Evolutionary conservation across 1,140 invertebrate genomes (phyloP), one percentile per base, ranked within the genome.

Genomic region (Tyrophagus putrescentiae): DNA sequence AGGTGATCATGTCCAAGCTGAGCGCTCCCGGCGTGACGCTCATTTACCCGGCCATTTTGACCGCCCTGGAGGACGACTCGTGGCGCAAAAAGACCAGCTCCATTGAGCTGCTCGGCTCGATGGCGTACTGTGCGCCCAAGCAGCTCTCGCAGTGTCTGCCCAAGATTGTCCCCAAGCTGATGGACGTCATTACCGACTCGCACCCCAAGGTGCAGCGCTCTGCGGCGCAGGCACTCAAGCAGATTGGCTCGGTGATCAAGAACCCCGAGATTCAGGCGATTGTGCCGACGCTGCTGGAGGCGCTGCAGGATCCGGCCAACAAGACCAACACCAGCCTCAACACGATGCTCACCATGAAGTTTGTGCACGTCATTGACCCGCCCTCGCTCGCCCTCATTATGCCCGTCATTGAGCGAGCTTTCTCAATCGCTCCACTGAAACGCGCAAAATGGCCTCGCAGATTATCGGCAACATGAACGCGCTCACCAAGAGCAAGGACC

Each of bases 391-490:
- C 96, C 60, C 76, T 99, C 16, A 98, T 99, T 64, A 98, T 99
- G 94, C 95, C 95, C 1, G 93, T 98, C 0, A 90, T 98, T 21
- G 86, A 96, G 72, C 75, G 95, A 65, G 94, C 94, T 6, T 97
- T 98, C 72, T 92, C 74, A 93, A 98, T 75, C 78, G 94, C 54
- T 91, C 89, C 6, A 97, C 92, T 0, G 94, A 98, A 75, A 98
- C 91, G 0, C 78, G 93, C 67, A 95, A 97, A 78, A 96, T 97
- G 89, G 91, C 95, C 25, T 89, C 92, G n/a, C 77, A 81, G 66
- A 98, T 98, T 69, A 97, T 99, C 67, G 93, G 94, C 42, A 98
- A 98, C 72, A 97, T 99, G 91, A 98, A 98, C 74, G 96, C 91
- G 0, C 76, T 99, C 9, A 98, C 95, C 0, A 94, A 98, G 76